A percentile compares a stretch with the other conserved stretches of the same genome.
Conservation (phyloP, 2,797 vertebrate species). For the Manis crassicaudata region DNA sequence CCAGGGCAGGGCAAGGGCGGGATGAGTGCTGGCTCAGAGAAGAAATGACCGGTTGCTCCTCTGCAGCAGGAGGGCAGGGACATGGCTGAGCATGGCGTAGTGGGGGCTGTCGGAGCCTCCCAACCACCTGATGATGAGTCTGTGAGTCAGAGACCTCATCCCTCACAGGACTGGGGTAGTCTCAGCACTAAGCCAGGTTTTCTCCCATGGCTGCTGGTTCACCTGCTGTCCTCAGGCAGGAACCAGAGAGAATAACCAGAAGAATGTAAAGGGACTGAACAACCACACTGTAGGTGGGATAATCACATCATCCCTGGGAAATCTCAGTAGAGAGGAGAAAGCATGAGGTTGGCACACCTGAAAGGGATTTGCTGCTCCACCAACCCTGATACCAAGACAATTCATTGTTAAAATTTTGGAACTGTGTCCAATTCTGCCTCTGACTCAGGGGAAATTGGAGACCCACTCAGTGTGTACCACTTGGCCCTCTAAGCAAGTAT, state of each 20-base stretch:
- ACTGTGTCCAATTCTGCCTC: background rate
- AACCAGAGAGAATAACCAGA: background rate
- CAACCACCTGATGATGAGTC: background rate
- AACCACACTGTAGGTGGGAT: too few species aligned
- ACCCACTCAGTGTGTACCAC: background rate
- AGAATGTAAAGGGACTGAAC: background rate
- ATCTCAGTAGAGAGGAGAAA: background rate
- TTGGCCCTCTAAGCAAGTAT: background rate
- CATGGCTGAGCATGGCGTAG: rapidly evolving
- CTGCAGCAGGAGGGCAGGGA: background rate
- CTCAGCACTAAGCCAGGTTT: background rate
- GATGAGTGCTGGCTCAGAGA: background rate
- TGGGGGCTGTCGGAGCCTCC: background rate
- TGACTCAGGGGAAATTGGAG: background rate
- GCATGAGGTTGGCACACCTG: background rate
- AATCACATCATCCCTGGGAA: background rate
- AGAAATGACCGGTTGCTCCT: background rate
- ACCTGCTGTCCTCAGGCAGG: background rate
- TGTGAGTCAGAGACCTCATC: background rate
- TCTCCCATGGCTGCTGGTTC: background rate
- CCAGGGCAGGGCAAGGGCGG: background rate
- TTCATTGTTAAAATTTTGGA: background rate
- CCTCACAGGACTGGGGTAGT: background rate
- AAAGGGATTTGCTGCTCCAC: background rate
- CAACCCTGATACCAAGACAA: background rate